Evolutionary conservation across 2,888 invertebrate genomes (phyloP).

Genomic region (Drosophila pseudotakahashii): DNA sequence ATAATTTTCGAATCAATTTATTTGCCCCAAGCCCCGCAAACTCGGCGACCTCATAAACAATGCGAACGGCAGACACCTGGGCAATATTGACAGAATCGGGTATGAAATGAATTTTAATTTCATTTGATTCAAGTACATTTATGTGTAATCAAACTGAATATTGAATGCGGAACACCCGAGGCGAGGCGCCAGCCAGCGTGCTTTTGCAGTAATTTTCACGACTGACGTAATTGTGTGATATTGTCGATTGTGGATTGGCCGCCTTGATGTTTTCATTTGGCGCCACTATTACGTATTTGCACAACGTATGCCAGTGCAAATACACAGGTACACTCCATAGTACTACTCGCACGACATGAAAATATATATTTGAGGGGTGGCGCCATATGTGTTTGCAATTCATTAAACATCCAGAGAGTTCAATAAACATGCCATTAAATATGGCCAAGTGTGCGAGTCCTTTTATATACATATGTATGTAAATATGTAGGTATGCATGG

Average conservation of each 20-base stretch:
- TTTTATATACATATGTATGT: constrained; percentile 7
- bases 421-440: constrained; percentile 62
- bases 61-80: constrained; percentile 5
- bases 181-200: neutral
- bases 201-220: constrained; percentile 23
- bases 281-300: constrained; percentile 40
- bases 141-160: constrained; percentile 41
- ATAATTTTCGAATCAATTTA: constrained; percentile 1
- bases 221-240: constrained; percentile 44
- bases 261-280: constrained; percentile 41
- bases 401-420: constrained; percentile 60
- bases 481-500: neutral
- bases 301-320: constrained; percentile 24
- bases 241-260: constrained; percentile 26
- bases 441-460: constrained; percentile 18
- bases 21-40: neutral
- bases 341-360: neutral
- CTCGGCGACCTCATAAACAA: constrained; percentile 22
- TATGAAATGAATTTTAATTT: constrained; percentile 32
- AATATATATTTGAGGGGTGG: constrained; percentile 1
- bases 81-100: constrained; percentile 20
- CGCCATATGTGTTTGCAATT: constrained; percentile 60
- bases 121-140: constrained; percentile 33
- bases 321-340: constrained; percentile 1
- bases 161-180: constrained; percentile 12